A percentile compares a stretch with the other conserved stretches of the same genome.
These are phyloP conservation scores for Apamea epomidion DNA, from an alignment of 2,888 invertebrate species.

Conservation along the genomic window DNA sequence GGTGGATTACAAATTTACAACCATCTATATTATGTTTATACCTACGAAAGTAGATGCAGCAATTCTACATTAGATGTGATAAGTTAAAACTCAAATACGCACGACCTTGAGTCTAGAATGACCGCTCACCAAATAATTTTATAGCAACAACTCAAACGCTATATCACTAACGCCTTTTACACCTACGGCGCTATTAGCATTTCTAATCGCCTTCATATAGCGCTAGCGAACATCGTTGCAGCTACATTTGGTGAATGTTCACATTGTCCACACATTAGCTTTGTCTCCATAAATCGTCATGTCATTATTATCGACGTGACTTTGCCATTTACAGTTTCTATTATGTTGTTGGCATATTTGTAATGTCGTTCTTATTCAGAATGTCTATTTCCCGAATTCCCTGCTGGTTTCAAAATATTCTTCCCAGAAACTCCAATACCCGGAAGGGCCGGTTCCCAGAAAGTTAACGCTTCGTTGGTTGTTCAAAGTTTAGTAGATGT, in stretches of 20 bases:
- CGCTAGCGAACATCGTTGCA: conserved; percentile 6
- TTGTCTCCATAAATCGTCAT: conserved; percentile 7
- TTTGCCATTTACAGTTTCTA: conserved; percentile 2
- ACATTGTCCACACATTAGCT: conserved; percentile 13
- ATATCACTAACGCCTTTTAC: conserved; percentile 17
- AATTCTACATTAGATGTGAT: background rate
- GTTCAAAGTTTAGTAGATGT: conserved; percentile 6
- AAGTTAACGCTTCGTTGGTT: conserved; percentile 2
- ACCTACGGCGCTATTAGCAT: conserved; percentile 19
- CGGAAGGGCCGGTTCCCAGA: conserved; percentile 5
- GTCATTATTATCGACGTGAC: background rate
- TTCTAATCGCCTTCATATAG: conserved; percentile 29
- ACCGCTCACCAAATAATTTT: conserved; percentile 24
- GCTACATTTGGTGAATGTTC: conserved; percentile 16
- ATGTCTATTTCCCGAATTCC: background rate
- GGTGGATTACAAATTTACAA: no score
- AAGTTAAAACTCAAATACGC: conserved; percentile 24
- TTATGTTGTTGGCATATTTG: background rate
- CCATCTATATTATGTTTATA: background rate
- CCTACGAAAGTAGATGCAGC: background rate
- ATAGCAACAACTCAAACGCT: conserved; percentile 12
- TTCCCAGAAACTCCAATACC: conserved; percentile 10
- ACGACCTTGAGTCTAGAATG: conserved; percentile 26
- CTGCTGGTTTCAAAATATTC: background rate
- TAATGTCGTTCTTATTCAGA: background rate